Evolutionary conservation across 2,888 invertebrate species (phyloP).

Genomic region (Plemyria rubiginata): DNA sequence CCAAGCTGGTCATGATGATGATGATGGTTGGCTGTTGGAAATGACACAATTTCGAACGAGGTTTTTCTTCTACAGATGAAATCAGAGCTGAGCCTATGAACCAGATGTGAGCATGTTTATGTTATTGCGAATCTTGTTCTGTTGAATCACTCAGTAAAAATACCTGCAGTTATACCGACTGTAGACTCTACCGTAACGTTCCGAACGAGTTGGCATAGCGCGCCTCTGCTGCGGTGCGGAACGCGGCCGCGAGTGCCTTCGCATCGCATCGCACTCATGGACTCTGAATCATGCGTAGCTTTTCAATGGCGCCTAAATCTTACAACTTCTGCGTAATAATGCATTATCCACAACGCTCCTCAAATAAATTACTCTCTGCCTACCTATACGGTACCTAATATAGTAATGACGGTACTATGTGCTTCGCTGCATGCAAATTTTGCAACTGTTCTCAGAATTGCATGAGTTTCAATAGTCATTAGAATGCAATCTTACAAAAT

Average conservation of each 20-base stretch:
- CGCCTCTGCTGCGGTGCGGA: constrained; percentile 34
- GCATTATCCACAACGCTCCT: background rate
- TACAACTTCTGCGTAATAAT: background rate
- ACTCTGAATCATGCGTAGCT: constrained; percentile 3
- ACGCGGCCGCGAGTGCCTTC: constrained; percentile 35
- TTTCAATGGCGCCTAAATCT: constrained; percentile 8
- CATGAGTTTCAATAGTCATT: constrained; percentile 16
- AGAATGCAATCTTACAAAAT: constrained; percentile 22
- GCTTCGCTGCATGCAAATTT: constrained; percentile 24
- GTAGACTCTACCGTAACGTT: constrained; percentile 33
- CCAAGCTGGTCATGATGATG: too few relatives aligned
- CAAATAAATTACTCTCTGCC: background rate
- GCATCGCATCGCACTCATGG: constrained; percentile 9
- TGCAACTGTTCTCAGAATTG: constrained; percentile 24
- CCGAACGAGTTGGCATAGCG: constrained; percentile 38
- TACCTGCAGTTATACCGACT: constrained; percentile 12
- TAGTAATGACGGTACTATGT: too few relatives aligned
- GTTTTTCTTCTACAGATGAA: background rate
- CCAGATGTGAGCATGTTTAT: constrained; percentile 12
- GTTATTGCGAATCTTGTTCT: constrained; percentile 9
- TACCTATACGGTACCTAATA: too few relatives aligned
- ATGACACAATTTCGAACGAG: background rate
- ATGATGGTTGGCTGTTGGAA: background rate
- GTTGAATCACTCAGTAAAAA: constrained; percentile 20
- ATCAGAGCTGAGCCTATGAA: background rate